Evolutionary conservation across 2,888 invertebrate species (phyloP).

Genomic region (Chrysolina haemoptera): DNA sequence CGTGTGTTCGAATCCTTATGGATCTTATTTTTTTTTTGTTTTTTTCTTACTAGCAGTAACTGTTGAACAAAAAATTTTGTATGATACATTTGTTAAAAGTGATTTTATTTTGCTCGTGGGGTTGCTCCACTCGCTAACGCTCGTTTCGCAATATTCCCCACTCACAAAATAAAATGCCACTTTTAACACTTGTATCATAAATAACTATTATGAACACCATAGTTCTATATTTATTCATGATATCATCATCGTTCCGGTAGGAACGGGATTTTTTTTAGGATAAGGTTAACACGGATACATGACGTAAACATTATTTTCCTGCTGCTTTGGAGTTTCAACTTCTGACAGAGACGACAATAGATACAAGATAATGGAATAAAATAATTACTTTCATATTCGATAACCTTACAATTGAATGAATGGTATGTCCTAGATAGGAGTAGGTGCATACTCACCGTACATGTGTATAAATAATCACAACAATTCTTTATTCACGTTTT

Average conservation of each 20-base stretch:
- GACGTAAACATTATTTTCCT: slow-evolving; percentile 3
- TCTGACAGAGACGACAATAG: slow-evolving; percentile 12
- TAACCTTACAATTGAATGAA: slow-evolving; percentile 13
- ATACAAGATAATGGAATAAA: slow-evolving; percentile 2
- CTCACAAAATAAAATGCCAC: no score
- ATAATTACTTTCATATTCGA: slow-evolving; percentile 17
- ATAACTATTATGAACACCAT: no score
- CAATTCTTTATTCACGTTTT: neutral
- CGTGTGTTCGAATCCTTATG: no score
- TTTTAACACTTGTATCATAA: no score
- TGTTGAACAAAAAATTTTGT: no score
- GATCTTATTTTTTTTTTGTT: no score
- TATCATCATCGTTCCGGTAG: neutral
- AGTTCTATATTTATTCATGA: neutral
- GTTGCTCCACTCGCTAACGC: no score
- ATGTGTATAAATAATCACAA: slow-evolving; percentile 5
- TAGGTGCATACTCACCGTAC: slow-evolving; percentile 2
- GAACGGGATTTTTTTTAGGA: neutral
- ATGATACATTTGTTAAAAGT: no score
- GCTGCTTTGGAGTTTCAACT: neutral
- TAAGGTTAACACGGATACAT: neutral
- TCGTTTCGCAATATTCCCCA: no score
- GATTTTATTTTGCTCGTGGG: no score
- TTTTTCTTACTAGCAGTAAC: no score
- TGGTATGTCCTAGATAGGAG: slow-evolving; percentile 16